These are phyloP conservation scores for Enteromius trimaculatus DNA, from an alignment of 2,797 vertebrate species.

Conservation along the genomic window DNA sequence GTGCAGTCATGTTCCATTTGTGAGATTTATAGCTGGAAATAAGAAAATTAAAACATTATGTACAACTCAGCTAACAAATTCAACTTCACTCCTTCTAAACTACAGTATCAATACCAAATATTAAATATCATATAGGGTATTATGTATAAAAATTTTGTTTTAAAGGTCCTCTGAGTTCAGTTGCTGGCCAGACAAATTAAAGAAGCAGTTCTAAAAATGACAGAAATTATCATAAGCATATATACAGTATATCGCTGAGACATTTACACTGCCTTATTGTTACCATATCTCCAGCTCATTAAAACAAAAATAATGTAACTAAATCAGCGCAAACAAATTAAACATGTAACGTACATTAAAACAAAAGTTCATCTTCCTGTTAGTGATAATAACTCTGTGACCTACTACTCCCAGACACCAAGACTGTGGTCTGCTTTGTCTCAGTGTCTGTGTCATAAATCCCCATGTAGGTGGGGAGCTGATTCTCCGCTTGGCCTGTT, in stretches of 20 bases:
- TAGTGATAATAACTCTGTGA: not conserved
- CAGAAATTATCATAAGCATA: not conserved
- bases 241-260: not conserved
- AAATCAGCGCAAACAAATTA: not conserved
- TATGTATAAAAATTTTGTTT: not conserved
- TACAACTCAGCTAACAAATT: not conserved
- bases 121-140: not conserved
- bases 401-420: conserved; percentile 32
- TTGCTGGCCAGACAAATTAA: not conserved
- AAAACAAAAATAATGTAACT: not conserved
- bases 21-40: not conserved
- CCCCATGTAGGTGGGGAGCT: conserved; percentile 39
- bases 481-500: conserved; percentile 24
- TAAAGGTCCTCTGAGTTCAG: not conserved
- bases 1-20: not conserved
- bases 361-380: conserved; percentile 10
- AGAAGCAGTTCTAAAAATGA: not conserved
- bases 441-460: conserved; percentile 48
- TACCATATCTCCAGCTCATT: not conserved
- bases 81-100: not conserved
- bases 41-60: not conserved
- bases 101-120: not conserved
- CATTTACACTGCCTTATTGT: not conserved
- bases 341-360: not conserved
- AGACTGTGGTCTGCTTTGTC: conserved; percentile 36